These are phyloP conservation scores for Eudemis profundana DNA, from an alignment of 2,888 invertebrate genomes.

Conservation along the genomic window DNA sequence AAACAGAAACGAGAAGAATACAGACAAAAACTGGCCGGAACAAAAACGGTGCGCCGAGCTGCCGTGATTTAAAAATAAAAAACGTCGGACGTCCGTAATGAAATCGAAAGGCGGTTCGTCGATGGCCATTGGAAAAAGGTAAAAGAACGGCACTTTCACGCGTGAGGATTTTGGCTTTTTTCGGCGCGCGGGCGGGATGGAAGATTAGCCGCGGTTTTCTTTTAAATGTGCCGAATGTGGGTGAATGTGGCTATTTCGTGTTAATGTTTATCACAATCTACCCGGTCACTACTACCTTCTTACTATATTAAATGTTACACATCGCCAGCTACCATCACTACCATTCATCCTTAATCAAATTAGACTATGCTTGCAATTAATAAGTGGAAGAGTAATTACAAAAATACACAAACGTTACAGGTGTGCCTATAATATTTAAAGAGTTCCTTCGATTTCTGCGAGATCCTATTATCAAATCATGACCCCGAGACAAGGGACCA, in stretches of 20 bases:
- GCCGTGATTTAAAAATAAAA: constrained; percentile 85
- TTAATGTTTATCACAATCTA: too few relatives aligned
- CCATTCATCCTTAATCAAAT: too few relatives aligned
- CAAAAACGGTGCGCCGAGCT: constrained; percentile 74
- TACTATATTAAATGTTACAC: too few relatives aligned
- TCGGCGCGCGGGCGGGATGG: constrained; percentile 23
- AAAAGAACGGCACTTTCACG: constrained; percentile 84
- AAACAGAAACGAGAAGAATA: constrained; percentile 78
- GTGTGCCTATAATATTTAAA: too few relatives aligned
- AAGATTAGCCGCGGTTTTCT: constrained; percentile 21
- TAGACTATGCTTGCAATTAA: too few relatives aligned
- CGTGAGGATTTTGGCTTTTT: constrained; percentile 82
- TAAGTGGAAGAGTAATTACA: too few relatives aligned
- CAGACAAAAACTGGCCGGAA: constrained; percentile 70
- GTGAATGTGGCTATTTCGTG: neutral
- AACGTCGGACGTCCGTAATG: constrained; percentile 83
- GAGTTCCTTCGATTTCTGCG: too few relatives aligned
- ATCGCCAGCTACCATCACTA: too few relatives aligned
- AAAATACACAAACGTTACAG: too few relatives aligned
- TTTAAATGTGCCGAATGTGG: constrained; percentile 14
- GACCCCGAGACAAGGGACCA: too few relatives aligned
- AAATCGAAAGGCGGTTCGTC: constrained; percentile 86
- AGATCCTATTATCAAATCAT: too few relatives aligned
- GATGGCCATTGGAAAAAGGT: constrained; percentile 83
- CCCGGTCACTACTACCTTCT: too few relatives aligned